These are phyloP conservation scores for Caenorhabditis wallacei DNA, from an alignment of 2,888 invertebrate genomes.

Conservation along the genomic window DNA sequence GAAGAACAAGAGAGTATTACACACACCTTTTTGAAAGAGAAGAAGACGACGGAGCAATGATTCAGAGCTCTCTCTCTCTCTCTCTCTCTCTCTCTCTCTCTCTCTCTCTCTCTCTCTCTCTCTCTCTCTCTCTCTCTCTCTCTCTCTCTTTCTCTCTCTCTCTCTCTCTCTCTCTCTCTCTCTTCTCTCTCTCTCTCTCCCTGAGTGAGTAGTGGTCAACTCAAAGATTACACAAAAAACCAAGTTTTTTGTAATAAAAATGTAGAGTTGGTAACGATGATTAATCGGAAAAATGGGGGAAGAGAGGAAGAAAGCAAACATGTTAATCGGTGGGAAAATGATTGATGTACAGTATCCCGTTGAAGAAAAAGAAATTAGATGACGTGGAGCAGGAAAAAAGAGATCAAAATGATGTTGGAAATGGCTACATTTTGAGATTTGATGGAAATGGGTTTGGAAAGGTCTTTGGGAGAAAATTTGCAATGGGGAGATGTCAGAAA, in stretches of 20 bases:
- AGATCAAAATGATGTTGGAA: no score
- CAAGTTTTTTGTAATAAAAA: constrained; percentile 28
- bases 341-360: not conserved
- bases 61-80: no score
- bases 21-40: constrained; percentile 29
- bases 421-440: no score
- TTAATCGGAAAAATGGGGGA: constrained; percentile 30
- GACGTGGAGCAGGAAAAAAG: constrained; percentile 20
- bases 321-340: not conserved
- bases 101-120: no score
- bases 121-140: no score
- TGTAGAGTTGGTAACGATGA: constrained; percentile 45
- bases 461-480: no score
- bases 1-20: constrained; percentile 38
- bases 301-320: not conserved
- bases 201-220: constrained; percentile 11
- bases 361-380: constrained; percentile 40
- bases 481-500: no score
- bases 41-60: constrained; percentile 24
- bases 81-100: no score
- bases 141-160: no score
- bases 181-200: no score
- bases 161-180: no score
- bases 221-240: constrained; percentile 32
- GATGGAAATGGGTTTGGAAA: not conserved